Base-by-base conservation (phyloP, 2,113 vertebrate species). In the Oriolus oriolus region DNA sequence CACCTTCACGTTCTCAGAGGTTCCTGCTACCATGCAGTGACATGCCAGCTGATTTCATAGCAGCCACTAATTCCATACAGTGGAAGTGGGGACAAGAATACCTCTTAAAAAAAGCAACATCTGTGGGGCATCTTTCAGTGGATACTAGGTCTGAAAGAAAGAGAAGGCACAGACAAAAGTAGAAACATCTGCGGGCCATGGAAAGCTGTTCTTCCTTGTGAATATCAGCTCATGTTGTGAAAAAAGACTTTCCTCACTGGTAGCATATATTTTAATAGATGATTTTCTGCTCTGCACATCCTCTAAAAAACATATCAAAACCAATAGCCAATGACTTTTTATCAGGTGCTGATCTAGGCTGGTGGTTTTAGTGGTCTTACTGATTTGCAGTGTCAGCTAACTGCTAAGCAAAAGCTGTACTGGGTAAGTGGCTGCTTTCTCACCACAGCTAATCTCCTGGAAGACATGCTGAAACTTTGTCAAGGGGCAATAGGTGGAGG, bases 281-380 rank as follows among this genome's bases (percentile, higher is more conserved):
- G 1, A 37, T 89, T 80, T 87, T 83, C 60, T 90, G 28, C 57
- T 74, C 39, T 82, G 35, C 11, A 61, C 59, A 63, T 7, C 14
- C 33, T 82, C 52, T 71, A 57, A 95, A 95, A 90, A 49, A 27
- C 31, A 49, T 52, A 94, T 89, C 31, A 81, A 83, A 90, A 54
- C 60, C 54, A 89, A 53, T 49, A 82, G 41, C 19, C 70, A 90
- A 76, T 80, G 35, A 56, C 39, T 85, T 96, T 94, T 78, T 95
- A 93, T 77, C 92, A 87, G 65, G 21, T 70, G 39, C 19, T 90
- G 63, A 93, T 87, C 56, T 88, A 59, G 42, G 54, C 35, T 70
- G 68, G 39, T 90, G 79, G 78, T 86, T 90, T 93, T 87, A 90
- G 69, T 82, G 50, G 50, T 87, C 79, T 84, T 84, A 70, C 39